Evolutionary conservation across 2,113 vertebrate species (phyloP), one percentile per base, ranked within the genome.

Genomic region (Callipepla californica): DNA sequence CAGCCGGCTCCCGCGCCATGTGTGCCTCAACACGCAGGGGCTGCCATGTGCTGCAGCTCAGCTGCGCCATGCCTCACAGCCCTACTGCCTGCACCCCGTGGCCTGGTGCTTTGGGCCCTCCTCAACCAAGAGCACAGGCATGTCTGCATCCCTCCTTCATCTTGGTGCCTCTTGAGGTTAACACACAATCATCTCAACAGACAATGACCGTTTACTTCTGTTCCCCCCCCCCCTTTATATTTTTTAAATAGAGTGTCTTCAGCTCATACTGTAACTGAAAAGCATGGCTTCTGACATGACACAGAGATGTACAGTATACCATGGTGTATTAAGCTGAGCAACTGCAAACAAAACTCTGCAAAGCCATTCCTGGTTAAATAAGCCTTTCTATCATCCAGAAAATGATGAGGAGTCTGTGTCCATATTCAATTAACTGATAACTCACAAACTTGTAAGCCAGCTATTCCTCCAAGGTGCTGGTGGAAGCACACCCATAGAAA

Each of bases 11-110:
- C 70, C 2, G 0, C 28, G 0, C 87, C 93, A 76, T 51, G 84
- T 63, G 73, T 65, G 61, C 74, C 87, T 15, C 1, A 18, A 57
- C 90, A 85, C 34, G 3, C 74, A 74, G 77, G 14, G 38, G 4
- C 50, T 32, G 81, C 40, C 8, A 8, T 3, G 50, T 8, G 30
- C 18, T 25, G 20, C 9, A 1, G 59, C 51, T 9, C 18, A 3
- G 3, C 18, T 1, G 1, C 6, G 13, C 78, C 58, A 9, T 17
- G 45, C 34, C 69, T 30, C 1, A 7, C 16, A 6, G 36, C 25
- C 63, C 13, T 6, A 1, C 42, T 2, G 6, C 0, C 3, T 1
- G 38, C 5, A 1, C 61, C 13, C 6, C 5, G 0, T 1, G 8
- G 9, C 30, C 36, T 1, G 14, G 28, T 19, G 28, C 30, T 8